Evolutionary conservation across 2,113 vertebrate genomes (phyloP).

Genomic region (Tragelaphus imberbis): DNA sequence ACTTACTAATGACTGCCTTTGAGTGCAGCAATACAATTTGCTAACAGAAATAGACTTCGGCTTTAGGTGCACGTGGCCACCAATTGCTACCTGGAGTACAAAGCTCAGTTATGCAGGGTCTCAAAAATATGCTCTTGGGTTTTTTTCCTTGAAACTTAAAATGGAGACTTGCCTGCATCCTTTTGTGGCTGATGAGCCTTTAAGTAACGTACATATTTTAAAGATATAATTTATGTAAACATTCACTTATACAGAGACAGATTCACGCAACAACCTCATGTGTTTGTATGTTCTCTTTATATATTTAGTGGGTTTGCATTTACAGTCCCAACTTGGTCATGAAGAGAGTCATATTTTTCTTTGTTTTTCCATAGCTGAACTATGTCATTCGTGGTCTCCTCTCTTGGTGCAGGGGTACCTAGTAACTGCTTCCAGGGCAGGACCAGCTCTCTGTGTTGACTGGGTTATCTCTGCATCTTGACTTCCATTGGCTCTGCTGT

Average conservation of each 20-base stretch:
- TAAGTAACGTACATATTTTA: not conserved
- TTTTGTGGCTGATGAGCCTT: not conserved
- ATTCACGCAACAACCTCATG: not conserved
- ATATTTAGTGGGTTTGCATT: not conserved
- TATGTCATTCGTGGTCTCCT: not conserved
- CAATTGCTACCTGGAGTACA: not conserved
- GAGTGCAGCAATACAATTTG: not conserved
- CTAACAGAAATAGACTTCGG: not conserved
- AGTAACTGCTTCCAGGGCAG: not conserved
- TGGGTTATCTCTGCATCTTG: not conserved
- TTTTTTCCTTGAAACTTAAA: not conserved
- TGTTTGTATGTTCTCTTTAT: not conserved
- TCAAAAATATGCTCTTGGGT: not conserved
- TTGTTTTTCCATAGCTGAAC: not conserved
- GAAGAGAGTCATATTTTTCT: not conserved
- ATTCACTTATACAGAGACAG: not conserved
- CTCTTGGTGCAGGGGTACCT: not conserved
- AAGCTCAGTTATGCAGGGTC: not conserved
- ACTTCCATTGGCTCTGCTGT: fast-evolving
- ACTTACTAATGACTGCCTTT: not conserved
- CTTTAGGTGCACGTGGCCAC: not conserved
- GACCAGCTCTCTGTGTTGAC: not conserved
- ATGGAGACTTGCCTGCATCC: not conserved
- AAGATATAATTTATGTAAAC: not conserved
- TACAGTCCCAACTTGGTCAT: not conserved